These are phyloP conservation scores for Nasua narica DNA, from an alignment of 2,797 vertebrate species.

Conservation along the genomic window DNA sequence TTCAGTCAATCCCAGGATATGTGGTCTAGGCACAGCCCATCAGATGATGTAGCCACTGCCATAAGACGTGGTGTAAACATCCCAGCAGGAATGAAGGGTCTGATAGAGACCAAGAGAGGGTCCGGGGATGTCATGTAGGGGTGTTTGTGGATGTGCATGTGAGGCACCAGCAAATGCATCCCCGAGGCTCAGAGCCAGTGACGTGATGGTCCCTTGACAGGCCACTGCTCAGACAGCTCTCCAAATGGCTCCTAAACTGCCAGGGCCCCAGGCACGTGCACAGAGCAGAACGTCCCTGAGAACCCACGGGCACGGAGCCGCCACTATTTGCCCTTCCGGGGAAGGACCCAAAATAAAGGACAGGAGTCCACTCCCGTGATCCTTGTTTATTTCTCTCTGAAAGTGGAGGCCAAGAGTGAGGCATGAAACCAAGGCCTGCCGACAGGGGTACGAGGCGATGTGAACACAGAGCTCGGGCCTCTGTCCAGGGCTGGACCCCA, in stretches of 20 bases:
- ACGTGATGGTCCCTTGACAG: accelerated
- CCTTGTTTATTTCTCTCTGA: not conserved
- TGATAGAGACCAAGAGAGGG: not conserved
- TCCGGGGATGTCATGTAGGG: too few species aligned
- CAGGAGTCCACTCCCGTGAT: not conserved
- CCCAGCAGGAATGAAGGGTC: not conserved
- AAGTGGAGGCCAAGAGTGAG: not conserved
- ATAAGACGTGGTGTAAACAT: not conserved
- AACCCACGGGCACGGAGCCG: not conserved
- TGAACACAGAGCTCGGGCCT: too few species aligned
- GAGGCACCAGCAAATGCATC: accelerated
- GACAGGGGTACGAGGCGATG: accelerated
- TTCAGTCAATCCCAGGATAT: not conserved
- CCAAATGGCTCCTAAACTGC: not conserved
- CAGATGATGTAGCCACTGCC: not conserved
- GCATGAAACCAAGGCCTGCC: accelerated
- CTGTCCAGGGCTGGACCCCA: not conserved
- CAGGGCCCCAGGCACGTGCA: not conserved
- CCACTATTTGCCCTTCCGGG: not conserved
- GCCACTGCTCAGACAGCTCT: not conserved
- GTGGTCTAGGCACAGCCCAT: not conserved
- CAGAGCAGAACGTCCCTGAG: not conserved
- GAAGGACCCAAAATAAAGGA: not conserved
- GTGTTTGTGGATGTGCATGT: accelerated
- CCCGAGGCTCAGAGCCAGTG: not conserved